Evolutionary conservation across 2,113 vertebrate species (phyloP), one percentile per base, ranked within the genome.

Genomic region (Antigone vipio): DNA sequence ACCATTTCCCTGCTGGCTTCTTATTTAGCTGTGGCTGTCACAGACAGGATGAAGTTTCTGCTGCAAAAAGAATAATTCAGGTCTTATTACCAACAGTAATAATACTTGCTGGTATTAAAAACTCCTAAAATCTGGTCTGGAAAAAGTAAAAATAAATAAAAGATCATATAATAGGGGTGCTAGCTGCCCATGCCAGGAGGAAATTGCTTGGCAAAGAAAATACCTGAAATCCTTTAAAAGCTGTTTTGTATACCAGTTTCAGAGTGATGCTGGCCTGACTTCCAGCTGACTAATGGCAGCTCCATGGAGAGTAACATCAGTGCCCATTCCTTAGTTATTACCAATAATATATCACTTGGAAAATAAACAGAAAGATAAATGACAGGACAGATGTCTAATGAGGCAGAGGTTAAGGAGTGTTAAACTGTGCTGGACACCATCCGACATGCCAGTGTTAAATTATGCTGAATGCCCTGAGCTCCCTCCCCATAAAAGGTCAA

Each of bases 381-480:
- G 95, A 85, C 76, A 92, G 92, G 93, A 97, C 89, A 97, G 94
- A 95, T 98, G 89, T 96, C 92, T 98, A 97, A 97, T 97, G 95
- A 97, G 96, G 92, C 93, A 91, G 97, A 97, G 95, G 95, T 97
- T 97, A 98, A 97, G 96, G 95, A 97, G 92, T 97, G 93, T 98
- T 96, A 97, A 98, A 97, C 95, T 97, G 95, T 94, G 88, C 82
- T 97, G 97, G 97, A 97, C 94, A 95, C 93, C 94, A 82, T 97
- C 95, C 92, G 88, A 95, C 94, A 96, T 93, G 92, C 87, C 58
- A 79, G 92, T 97, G 82, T 97, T 98, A 98, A 98, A 98, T 98
- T 97, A 97, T 95, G 76, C 92, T 97, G 92, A 87, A 95, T 97
- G 92, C 93, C 97, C 94, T 92, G 88, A 93, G 78, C 92, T 88